Evolutionary conservation across 2,113 vertebrate genomes (phyloP).

Genomic region (Megalops atlanticus): DNA sequence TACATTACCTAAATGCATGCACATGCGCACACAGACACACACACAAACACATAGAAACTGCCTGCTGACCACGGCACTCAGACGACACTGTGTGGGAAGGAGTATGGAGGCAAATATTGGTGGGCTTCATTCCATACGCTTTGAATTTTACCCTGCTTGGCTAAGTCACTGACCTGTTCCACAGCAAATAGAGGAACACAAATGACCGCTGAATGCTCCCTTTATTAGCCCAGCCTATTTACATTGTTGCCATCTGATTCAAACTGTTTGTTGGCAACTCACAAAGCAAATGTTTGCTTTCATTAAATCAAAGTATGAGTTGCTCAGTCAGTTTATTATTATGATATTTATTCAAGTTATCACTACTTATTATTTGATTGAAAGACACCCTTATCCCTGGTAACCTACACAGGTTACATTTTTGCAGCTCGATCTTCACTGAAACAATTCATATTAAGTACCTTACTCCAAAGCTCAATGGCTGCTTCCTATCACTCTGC

Average conservation of each 20-base stretch:
- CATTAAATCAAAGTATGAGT: no score
- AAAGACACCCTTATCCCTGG: no score
- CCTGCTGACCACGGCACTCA: not conserved
- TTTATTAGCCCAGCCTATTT: slow-evolving; percentile 12
- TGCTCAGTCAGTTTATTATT: no score
- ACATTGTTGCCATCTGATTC: not conserved
- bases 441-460: no score
- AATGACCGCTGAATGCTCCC: not conserved
- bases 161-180: slow-evolving; percentile 25
- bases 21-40: no score
- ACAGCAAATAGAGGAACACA: slow-evolving; percentile 4
- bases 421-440: no score
- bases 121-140: no score
- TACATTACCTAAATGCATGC: slow-evolving; percentile 18
- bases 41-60: not conserved
- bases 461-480: no score
- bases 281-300: not conserved
- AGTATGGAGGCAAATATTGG: not conserved
- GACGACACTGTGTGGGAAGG: slow-evolving; percentile 1
- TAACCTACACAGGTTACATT: no score
- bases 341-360: no score
- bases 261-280: not conserved
- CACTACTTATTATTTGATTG: no score
- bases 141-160: slow-evolving; percentile 3
- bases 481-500: no score